Base-by-base conservation (phyloP, 1,140 invertebrate genomes). In the Drosophila lini region DNA sequence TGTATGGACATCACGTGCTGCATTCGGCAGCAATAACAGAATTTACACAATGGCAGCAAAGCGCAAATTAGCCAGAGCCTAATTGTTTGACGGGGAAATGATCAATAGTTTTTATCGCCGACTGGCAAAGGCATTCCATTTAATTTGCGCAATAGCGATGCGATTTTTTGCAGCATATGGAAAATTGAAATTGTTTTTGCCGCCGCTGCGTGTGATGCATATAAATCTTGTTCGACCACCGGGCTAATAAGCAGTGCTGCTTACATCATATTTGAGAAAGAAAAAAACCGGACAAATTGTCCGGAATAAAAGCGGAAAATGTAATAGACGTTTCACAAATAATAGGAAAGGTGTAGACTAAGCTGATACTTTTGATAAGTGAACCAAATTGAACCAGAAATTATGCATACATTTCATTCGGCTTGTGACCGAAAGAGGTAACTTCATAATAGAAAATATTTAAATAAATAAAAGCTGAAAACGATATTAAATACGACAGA, bases 141-240 rank as follows among this genome's bases (percentile, higher is more conserved):
- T 55, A 76, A 68, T 53, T 67, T 67, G 10, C 32, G 22, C 48
- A 67, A 67, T 55, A 74, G 28, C 70, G 38, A 61, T 31, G 32
- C 31, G 8, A 31, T 53, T 76, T 73, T 62, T 56, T 55, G 25
- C 57, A 40, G 40, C 31, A 61, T 52, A 71, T 60, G 60, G 78
- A 65, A 69, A 63, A 77, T 61, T 74, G 48, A 80, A 88, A 86
- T 64, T 48, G 62, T 81, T 70, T 85, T 83, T 70, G 42, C 41
- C 48, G 42, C 60, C 44, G 13, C 50, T 22, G 50, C 52, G 52
- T 62, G 58, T 74, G 74, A 67, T 80, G 83, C 79, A 83, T 71
- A 83, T 83, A 83, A 86, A 86, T 88, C 84, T 74, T 78, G 74
- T 60, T 68, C 50, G 48, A 15, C 57, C 48, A 45, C 22, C 8